A percentile compares a stretch with the other conserved stretches of the same genome.
These are phyloP conservation scores for Drosophila paranaensis DNA, from an alignment of 2,888 invertebrate genomes.

Conservation along the genomic window DNA sequence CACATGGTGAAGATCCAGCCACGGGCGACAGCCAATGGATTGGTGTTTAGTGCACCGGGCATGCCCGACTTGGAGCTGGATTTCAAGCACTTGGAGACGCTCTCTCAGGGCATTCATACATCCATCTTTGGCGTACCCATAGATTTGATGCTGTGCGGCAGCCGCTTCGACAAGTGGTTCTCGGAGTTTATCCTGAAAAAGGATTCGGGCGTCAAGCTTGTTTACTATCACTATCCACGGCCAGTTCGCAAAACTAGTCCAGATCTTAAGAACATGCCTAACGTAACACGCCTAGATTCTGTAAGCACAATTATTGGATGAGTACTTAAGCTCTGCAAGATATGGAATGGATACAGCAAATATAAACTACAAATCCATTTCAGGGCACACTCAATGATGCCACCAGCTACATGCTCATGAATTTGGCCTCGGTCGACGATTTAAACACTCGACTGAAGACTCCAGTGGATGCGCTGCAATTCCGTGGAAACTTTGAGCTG, in stretches of 20 bases:
- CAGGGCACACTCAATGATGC: slow-evolving; percentile 89
- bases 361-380: not conserved
- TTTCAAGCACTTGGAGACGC: slow-evolving; percentile 82
- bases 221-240: slow-evolving; percentile 86
- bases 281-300: slow-evolving; percentile 66
- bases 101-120: slow-evolving; percentile 81
- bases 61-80: slow-evolving; percentile 86
- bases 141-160: slow-evolving; percentile 90
- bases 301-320: slow-evolving; percentile 37
- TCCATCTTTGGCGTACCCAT: slow-evolving; percentile 87
- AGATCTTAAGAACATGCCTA: slow-evolving; percentile 72
- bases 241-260: slow-evolving; percentile 76
- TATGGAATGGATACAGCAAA: too few relatives aligned
- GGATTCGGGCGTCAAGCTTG: slow-evolving; percentile 86
- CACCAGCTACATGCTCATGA: slow-evolving; percentile 89
- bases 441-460: slow-evolving; percentile 87
- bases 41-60: slow-evolving; percentile 86
- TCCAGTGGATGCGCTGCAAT: slow-evolving; percentile 86
- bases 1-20: slow-evolving; percentile 76
- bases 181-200: slow-evolving; percentile 85
- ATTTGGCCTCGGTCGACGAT: slow-evolving; percentile 88
- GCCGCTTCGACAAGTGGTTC: slow-evolving; percentile 90
- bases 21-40: slow-evolving; percentile 83
- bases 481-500: slow-evolving; percentile 90
- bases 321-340: too few relatives aligned